phyloP scores from a whole-genome alignment of 2,888 invertebrate genomes.

The Koerneria pararmatus region DNA sequence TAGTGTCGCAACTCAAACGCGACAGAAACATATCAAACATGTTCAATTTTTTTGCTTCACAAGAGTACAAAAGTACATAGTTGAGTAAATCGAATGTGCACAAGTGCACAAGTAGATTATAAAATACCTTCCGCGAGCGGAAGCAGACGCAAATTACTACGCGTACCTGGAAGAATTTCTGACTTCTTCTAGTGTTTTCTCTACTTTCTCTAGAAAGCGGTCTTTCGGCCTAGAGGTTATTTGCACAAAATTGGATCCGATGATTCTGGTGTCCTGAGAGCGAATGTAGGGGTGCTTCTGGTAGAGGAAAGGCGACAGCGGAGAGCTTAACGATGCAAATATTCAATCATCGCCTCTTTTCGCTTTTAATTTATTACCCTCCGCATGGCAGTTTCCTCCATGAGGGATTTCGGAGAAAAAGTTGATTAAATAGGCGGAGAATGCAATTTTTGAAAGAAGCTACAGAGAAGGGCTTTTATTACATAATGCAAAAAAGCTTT shows the following conservation, averaged over 20 bases:
- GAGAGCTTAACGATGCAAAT: slow-evolving; percentile 48
- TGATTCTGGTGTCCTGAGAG: slow-evolving; percentile 53
- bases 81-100: background rate
- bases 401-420: too few species aligned
- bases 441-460: too few species aligned
- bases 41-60: background rate
- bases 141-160: background rate
- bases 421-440: too few species aligned
- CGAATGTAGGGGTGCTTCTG: slow-evolving; percentile 47
- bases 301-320: slow-evolving; percentile 56
- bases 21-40: too few species aligned
- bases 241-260: slow-evolving; percentile 59
- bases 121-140: too few species aligned
- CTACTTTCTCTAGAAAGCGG: slow-evolving; percentile 56
- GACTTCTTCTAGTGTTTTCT: slow-evolving; percentile 55
- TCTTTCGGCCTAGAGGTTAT: slow-evolving; percentile 42
- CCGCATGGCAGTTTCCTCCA: too few species aligned
- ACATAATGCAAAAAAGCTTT: too few species aligned
- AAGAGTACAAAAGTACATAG: background rate
- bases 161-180: slow-evolving; percentile 52
- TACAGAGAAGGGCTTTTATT: too few species aligned
- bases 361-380: too few species aligned
- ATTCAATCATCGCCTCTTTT: too few species aligned
- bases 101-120: too few species aligned
- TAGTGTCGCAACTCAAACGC: too few species aligned